phyloP scores from a whole-genome alignment of 23 tunicate species.

The Ciona savignyi region DNA sequence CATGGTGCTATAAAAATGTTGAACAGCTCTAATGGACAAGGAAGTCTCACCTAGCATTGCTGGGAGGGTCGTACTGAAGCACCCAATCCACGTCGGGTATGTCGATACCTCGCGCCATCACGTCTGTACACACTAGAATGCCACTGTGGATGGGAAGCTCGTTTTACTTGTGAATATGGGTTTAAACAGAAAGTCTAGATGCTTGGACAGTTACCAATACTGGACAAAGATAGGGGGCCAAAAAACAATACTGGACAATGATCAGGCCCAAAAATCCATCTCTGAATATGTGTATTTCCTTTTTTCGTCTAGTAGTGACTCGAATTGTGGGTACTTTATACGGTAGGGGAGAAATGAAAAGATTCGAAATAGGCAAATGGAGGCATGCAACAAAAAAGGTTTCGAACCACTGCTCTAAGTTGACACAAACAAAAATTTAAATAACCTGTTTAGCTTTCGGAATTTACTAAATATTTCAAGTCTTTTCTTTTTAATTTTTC shows the following conservation, averaged over 20 bases:
- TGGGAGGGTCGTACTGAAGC: conserved; percentile 96
- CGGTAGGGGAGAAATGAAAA: no score
- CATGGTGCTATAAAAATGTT: neutral
- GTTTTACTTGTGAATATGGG: no score
- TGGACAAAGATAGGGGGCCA: no score
- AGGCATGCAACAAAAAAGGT: no score
- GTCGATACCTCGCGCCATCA: conserved; percentile 96
- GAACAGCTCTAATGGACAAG: neutral
- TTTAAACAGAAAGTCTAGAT: no score
- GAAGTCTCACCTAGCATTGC: conserved; percentile 57
- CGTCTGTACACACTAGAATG: conserved; percentile 82
- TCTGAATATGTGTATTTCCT: neutral
- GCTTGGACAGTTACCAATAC: no score
- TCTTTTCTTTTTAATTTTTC: conserved; percentile 59
- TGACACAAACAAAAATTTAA: no score
- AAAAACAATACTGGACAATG: neutral
- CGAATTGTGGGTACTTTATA: no score
- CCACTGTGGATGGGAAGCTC: conserved; percentile 70
- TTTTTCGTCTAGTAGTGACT: no score
- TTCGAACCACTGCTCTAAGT: no score
- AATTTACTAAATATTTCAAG: conserved; percentile 50
- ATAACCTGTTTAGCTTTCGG: conserved; percentile 39
- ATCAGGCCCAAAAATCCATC: neutral
- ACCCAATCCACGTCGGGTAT: conserved; percentile 95
- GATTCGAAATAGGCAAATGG: no score